Evolutionary conservation across 2,797 vertebrate species (phyloP).

Genomic region (Halcyon badia): DNA sequence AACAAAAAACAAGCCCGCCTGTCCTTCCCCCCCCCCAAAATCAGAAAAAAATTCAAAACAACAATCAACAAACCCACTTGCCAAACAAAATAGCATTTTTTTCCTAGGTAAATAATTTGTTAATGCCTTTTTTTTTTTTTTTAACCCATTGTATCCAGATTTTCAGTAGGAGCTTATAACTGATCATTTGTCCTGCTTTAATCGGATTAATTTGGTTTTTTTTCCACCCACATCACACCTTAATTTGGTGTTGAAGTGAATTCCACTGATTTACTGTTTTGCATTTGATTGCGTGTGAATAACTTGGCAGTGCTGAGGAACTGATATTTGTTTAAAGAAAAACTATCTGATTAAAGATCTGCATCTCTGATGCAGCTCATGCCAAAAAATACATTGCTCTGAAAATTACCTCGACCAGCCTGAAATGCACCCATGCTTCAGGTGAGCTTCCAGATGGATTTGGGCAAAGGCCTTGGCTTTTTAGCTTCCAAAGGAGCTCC

Average conservation of each 20-base stretch:
- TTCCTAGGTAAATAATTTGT: neutral
- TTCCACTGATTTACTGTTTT: neutral
- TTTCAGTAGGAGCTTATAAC: neutral
- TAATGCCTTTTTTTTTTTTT: neutral
- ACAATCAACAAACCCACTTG: neutral
- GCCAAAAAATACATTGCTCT: neutral
- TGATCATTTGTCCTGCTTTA: neutral
- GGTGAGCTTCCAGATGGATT: neutral
- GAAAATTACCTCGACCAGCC: neutral
- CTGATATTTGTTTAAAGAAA: neutral
- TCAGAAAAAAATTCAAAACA: neutral
- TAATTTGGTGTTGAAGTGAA: neutral
- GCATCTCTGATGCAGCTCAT: neutral
- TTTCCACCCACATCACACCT: neutral
- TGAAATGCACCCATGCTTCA: fast-evolving
- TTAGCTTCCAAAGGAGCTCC: neutral
- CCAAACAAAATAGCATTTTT: neutral
- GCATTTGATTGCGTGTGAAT: neutral
- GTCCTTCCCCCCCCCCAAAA: too few species aligned
- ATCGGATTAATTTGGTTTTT: neutral
- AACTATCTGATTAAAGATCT: neutral
- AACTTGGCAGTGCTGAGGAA: neutral
- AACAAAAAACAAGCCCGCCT: too few species aligned
- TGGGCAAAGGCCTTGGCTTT: neutral
- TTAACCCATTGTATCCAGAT: neutral